Evolutionary conservation across 2,888 invertebrate genomes (phyloP), one percentile per base, ranked within the genome.

Genomic region (Cerastis leucographa): DNA sequence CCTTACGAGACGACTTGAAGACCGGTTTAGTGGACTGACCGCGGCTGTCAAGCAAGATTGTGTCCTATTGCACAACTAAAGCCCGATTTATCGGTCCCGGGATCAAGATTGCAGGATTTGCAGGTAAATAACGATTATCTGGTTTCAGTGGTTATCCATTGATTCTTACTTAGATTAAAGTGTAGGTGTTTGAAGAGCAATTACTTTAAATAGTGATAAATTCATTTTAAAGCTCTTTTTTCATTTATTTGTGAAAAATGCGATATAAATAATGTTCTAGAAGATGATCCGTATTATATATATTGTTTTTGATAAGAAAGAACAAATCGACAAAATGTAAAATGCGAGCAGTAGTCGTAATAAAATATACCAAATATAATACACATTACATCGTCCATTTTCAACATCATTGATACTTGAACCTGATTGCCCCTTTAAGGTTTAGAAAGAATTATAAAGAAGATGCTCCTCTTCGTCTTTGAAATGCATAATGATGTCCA

Each of bases 11-110:
- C 72, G 65, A 74, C 76, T 80, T 67, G 69, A 12, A 49, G 80
- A 89, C 89, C 89, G 89, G 89, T 89, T 89, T 85, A 76, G 84
- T 84, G 83, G 85, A 88, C 76, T 87, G 88, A 89, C 90, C 90
- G 87, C 87, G 77, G 80, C 76, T 80, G 85, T 81, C 86, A 83
- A 62, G 82, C 85, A 83, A 81, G 72, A 79, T 80, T 85, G 80
- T 88, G 80, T 82, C 70, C 85, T 87, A 83, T 89, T 88, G 89
- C 90, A 89, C 89, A 89, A 89, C 85, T 69, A 68, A 66, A 69
- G 70, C 76, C 70, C 75, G 85, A 89, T 83, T 88, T 87, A 85
- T 84, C 78, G 71, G 78, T 70, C 61, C 61, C 44, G 40, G 40
- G 73, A 80, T 85, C 79, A 77, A 85, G 76, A 84, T 83, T 82